These are phyloP conservation scores for Lordiphosa stackelbergi DNA, from an alignment of 1,140 invertebrate genomes.

Conservation along the genomic window DNA sequence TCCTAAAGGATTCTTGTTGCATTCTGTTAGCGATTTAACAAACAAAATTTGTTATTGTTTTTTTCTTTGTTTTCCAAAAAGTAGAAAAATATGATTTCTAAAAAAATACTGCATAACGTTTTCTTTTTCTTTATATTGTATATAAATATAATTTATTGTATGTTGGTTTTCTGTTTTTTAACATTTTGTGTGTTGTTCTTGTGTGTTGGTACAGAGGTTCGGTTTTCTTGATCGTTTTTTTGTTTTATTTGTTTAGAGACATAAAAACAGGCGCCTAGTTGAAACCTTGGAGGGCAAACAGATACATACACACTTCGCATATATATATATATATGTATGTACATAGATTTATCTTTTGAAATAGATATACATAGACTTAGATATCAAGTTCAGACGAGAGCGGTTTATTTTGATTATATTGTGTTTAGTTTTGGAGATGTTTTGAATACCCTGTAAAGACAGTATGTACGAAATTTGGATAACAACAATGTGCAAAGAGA, in stretches of 20 bases:
- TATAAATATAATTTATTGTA: slow-evolving; percentile 45
- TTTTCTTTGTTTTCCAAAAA: slow-evolving; percentile 47
- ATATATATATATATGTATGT: slow-evolving; percentile 8
- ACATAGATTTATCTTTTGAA: background rate
- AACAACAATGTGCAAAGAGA: too few species aligned
- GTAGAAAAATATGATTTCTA: slow-evolving; percentile 69
- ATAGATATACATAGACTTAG: background rate
- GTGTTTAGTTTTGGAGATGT: slow-evolving; percentile 14
- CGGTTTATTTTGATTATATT: background rate
- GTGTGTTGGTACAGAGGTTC: slow-evolving; percentile 48
- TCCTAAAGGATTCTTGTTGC: too few species aligned
- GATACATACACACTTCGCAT: slow-evolving; percentile 42
- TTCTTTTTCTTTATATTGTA: slow-evolving; percentile 34
- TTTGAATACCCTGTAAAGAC: slow-evolving; percentile 56
- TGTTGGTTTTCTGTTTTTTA: slow-evolving; percentile 6
- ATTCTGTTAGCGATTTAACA: slow-evolving; percentile 17
- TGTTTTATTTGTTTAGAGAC: slow-evolving; percentile 26
- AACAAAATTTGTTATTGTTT: slow-evolving; percentile 15
- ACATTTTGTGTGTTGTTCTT: slow-evolving; percentile 15
- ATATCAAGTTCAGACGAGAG: slow-evolving; percentile 18
- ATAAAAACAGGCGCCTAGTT: slow-evolving; percentile 68
- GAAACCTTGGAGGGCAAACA: slow-evolving; percentile 72
- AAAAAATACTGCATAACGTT: slow-evolving; percentile 65
- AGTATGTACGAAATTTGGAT: slow-evolving; percentile 17
- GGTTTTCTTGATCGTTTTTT: slow-evolving; percentile 12